Conservation (phyloP, 2,888 invertebrate genomes). For the Andrena bicolor region DNA sequence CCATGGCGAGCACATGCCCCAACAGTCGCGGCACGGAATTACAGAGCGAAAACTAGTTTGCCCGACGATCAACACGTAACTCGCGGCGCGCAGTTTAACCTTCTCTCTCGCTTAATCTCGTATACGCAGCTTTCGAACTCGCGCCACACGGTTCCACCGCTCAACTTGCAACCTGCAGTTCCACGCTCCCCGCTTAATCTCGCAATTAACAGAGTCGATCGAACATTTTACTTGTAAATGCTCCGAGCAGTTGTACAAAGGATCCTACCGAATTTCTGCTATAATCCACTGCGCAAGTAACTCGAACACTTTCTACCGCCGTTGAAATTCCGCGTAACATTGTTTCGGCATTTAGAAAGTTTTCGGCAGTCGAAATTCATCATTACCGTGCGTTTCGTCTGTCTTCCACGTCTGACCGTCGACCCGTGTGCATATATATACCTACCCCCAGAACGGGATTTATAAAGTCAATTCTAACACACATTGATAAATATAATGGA, state of each 20-base stretch:
- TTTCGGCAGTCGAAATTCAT: neutral
- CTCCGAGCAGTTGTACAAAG: neutral
- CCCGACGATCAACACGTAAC: conserved; percentile 44
- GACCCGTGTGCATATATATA: too few species aligned
- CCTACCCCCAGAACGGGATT: too few species aligned
- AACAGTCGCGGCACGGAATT: conserved; percentile 17
- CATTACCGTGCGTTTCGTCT: neutral
- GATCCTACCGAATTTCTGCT: conserved; percentile 1
- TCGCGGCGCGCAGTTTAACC: conserved; percentile 29
- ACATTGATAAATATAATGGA: too few species aligned
- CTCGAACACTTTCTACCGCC: neutral
- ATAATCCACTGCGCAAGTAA: neutral
- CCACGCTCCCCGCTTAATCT: conserved; percentile 27
- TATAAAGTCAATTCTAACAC: too few species aligned
- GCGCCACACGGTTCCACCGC: conserved; percentile 21
- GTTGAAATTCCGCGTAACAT: neutral
- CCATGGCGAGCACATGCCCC: neutral
- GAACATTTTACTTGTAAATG: conserved; percentile 23
- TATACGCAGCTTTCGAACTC: conserved; percentile 42
- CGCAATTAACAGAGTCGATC: conserved; percentile 51
- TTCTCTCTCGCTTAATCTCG: conserved; percentile 31
- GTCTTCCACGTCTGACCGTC: too few species aligned
- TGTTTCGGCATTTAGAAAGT: neutral
- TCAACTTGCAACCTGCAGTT: conserved; percentile 21
- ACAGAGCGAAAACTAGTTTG: conserved; percentile 27